Evolutionary conservation across 2,113 vertebrate genomes (phyloP), one percentile per base, ranked within the genome.

Genomic region (Anoplopoma fimbria): DNA sequence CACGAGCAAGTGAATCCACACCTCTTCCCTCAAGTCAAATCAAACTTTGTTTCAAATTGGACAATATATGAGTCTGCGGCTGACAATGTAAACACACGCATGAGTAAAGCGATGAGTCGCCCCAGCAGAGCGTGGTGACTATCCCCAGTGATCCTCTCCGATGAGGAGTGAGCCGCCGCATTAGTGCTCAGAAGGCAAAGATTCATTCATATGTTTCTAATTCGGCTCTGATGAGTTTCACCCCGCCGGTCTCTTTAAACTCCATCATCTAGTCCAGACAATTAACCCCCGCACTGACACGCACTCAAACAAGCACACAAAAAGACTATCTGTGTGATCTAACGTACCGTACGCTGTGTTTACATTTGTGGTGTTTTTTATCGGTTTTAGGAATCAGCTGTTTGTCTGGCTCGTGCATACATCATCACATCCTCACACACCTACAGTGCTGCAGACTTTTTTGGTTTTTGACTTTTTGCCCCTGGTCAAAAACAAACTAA

Each of bases 31-130:
- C 14, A 29, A 6, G 73, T 84, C 70, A 53, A 67, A 77, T 85
- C 29, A 38, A 36, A 80, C 75, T 70, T 68, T 61, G 14, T 65
- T 72, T 83, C 33, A 57, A 31, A 58, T 42, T 34, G 27, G 40
- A 40, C 58, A 85, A 79, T 27, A 27, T 45, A 83, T 88, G 85
- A 87, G 82, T 86, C 31, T 60, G 19, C 55, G 70, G 60, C 63
- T 71, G 84, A 77, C 75, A 80, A 81, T 90, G 77, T 85, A 87
- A 93, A 94, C 88, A 92, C 38, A 49, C 25, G 17, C 10, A 42
- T 91, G 87, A 93, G 38, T 83, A 81, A 86, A 67, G 86, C 14
- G 77, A 69, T 92, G 79, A 92, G 36, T 84, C 69, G 82, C 36
- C 83, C 58, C 42, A 45, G 27, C 9, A 72, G 76, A 10, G 38